Percentiles rank a stretch among this genome's conserved stretches.
phyloP scores from a whole-genome alignment of 2,888 invertebrate genomes.

The Drosophila antonietae region DNA sequence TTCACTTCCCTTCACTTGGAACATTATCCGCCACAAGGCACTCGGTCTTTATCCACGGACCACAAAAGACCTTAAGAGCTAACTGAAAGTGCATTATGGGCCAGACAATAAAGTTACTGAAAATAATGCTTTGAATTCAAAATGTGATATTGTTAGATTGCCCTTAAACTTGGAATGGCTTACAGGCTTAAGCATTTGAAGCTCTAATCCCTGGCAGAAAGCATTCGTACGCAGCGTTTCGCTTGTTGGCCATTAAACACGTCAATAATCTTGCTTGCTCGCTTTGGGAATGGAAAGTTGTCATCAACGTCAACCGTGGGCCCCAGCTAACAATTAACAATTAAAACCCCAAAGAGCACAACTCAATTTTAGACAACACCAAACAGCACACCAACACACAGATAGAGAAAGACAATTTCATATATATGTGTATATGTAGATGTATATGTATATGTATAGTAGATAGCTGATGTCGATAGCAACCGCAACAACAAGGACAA shows the following conservation, averaged over 20 bases:
- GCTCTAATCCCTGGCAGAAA: slow-evolving; percentile 16
- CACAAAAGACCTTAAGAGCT: not conserved
- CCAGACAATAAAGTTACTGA: not conserved
- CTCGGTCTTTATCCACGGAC: not conserved
- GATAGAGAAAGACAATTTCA: slow-evolving; percentile 53
- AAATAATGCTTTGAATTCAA: slow-evolving; percentile 15
- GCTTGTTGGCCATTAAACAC: slow-evolving; percentile 47
- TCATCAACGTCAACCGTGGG: slow-evolving; percentile 61
- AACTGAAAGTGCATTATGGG: slow-evolving; percentile 15
- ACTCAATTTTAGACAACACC: slow-evolving; percentile 70
- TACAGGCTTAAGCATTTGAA: slow-evolving; percentile 13
- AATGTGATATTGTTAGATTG: slow-evolving; percentile 26
- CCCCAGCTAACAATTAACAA: slow-evolving; percentile 76
- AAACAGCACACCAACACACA: slow-evolving; percentile 16
- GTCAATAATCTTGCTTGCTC: slow-evolving; percentile 45
- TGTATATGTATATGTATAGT: not conserved
- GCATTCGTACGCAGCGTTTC: slow-evolving; percentile 3
- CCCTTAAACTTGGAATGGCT: slow-evolving; percentile 16
- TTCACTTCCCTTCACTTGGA: not conserved
- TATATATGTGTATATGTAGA: slow-evolving; percentile 15
- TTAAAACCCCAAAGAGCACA: slow-evolving; percentile 79
- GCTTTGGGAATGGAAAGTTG: slow-evolving; percentile 44
- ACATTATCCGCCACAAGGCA: not conserved
- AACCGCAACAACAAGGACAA: slow-evolving; percentile 47
- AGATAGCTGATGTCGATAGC: slow-evolving; percentile 64